A percentile compares a stretch with the other conserved stretches of the same genome.
These are phyloP conservation scores for Torymus auratus DNA, from an alignment of 2,888 invertebrate species.

Conservation along the genomic window DNA sequence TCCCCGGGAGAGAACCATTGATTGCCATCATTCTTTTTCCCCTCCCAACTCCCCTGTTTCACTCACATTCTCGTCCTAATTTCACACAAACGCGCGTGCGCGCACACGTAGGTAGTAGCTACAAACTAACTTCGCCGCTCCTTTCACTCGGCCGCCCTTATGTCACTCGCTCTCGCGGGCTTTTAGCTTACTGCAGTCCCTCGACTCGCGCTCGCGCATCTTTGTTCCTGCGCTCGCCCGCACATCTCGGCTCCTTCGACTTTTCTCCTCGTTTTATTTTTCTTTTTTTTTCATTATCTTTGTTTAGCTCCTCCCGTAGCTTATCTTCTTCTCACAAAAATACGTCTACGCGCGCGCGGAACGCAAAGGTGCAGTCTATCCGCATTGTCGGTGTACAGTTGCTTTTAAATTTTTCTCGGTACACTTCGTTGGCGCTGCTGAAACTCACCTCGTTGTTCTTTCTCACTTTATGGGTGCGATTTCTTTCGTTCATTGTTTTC, in stretches of 20 bases:
- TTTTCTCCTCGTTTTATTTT: not conserved
- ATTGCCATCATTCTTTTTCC: slow-evolving; percentile 33
- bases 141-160: not conserved
- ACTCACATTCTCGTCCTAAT: slow-evolving; percentile 25
- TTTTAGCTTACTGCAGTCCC: not conserved
- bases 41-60: not conserved
- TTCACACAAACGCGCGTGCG: slow-evolving; percentile 10
- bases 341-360: too few species aligned
- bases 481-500: slow-evolving; percentile 6
- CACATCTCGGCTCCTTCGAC: not conserved
- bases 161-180: not conserved
- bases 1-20: slow-evolving; percentile 20
- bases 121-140: slow-evolving; percentile 13
- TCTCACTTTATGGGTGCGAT: not conserved
- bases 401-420: slow-evolving; percentile 18
- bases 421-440: not conserved
- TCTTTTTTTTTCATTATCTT: not conserved
- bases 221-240: not conserved
- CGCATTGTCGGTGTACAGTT: not conserved
- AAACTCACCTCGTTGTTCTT: not conserved
- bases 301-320: not conserved
- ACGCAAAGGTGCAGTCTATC: too few species aligned
- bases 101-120: not conserved
- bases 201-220: too few species aligned
- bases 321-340: too few species aligned